Base-by-base conservation (phyloP, 2,888 invertebrate species). In the Chrysodeixis includens region DNA sequence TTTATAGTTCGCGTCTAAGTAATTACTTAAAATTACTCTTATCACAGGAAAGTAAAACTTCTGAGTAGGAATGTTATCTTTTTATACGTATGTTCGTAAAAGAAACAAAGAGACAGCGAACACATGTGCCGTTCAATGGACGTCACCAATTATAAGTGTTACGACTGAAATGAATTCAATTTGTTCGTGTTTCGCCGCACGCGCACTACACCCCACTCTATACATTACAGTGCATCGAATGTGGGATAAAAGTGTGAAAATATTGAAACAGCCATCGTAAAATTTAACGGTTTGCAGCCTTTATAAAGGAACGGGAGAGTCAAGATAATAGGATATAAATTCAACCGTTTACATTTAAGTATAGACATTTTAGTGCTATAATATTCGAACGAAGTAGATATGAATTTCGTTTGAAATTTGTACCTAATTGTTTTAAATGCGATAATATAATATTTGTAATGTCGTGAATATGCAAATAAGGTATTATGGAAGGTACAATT, bases 61-160 rank as follows among this genome's bases (percentile, higher is more conserved):
- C 14, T 18, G 40, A 40, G 40, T 26, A 10, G 59, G 62, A 59
- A 59, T 67, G 18, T 67, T 51, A 40, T 63, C 52, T 56, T 66
- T 52, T 57, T 6, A 0, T 56, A 26, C 56, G 66, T 63, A 51
- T 26, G 8, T 3, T 9, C 53, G 26, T 35, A 53, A 56, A 61
- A 44, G 32, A 56, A 53, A 70, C 53, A 67, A 60, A 69, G 63
- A 67, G 63, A 71, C 35, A 70, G 65, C 53, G 59, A 61, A 60
- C 68, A 70, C 63, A 63, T 63, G 66, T 66, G 55, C 53, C 62
- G 32, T 61, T 52, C 71, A 66, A 81, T 76, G 76, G 69, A 78
- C 83, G 82, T 85, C 86, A 87, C 81, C 90, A 90, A 89, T 90
- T 89, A 90, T 83, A 74, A 68, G 80, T 74, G 83, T 74, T 72